A percentile compares a stretch with the other conserved stretches of the same genome.
These are phyloP conservation scores for Allacma fusca DNA, from an alignment of 2,888 invertebrate genomes.

Conservation along the genomic window DNA sequence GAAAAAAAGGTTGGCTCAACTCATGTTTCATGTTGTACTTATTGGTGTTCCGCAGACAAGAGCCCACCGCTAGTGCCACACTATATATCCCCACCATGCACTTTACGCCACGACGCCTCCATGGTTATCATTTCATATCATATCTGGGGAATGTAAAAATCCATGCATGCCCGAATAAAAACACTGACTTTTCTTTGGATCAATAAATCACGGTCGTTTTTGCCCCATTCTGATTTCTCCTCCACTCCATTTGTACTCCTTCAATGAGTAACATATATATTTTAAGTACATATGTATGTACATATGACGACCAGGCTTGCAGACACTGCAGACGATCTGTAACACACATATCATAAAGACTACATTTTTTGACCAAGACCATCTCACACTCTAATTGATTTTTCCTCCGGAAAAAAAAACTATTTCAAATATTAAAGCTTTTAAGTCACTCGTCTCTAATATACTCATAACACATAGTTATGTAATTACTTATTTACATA, in stretches of 20 bases:
- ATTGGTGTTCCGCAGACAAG: slow-evolving; percentile 14
- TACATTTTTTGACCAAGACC: slow-evolving; percentile 1
- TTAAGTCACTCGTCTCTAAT: too few species aligned
- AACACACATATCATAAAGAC: too few species aligned
- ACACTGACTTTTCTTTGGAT: slow-evolving; percentile 26
- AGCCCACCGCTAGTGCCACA: slow-evolving; percentile 8
- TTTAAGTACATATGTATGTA: too few species aligned
- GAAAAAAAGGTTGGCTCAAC: slow-evolving; percentile 22
- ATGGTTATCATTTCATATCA: slow-evolving; percentile 33
- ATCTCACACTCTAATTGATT: too few species aligned
- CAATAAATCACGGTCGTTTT: slow-evolving; percentile 19
- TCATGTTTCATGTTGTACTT: slow-evolving; percentile 20
- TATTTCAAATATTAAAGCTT: too few species aligned
- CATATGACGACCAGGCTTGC: too few species aligned
- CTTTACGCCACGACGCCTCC: slow-evolving; percentile 37
- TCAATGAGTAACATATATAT: too few species aligned
- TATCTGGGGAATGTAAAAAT: slow-evolving; percentile 41
- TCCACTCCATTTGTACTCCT: neutral
- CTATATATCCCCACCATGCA: slow-evolving; percentile 5
- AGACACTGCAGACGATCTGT: too few species aligned
- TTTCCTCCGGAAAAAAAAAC: too few species aligned
- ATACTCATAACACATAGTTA: too few species aligned
- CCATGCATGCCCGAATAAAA: slow-evolving; percentile 27
- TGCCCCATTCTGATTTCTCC: slow-evolving; percentile 15
- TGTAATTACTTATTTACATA: too few species aligned